These are phyloP conservation scores for Setophaga kirtlandii DNA, from an alignment of 2,113 vertebrate genomes.

Conservation along the genomic window DNA sequence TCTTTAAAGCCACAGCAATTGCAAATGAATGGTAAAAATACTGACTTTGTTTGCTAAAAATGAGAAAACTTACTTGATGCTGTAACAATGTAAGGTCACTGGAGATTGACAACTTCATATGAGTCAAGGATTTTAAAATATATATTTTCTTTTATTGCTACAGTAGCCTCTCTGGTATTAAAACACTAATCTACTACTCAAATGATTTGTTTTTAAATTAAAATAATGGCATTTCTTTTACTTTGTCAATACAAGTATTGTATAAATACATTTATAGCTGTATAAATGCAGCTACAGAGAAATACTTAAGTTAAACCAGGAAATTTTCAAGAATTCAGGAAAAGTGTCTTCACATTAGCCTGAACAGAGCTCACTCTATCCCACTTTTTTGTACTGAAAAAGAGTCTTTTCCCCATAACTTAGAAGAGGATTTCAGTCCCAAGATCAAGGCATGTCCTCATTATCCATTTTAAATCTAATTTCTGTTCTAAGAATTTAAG, in stretches of 20 bases:
- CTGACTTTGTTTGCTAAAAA: neutral
- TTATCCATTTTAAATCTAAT: neutral
- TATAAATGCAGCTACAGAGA: neutral
- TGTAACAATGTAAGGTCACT: neutral
- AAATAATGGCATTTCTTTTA: neutral
- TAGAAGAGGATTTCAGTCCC: too few relatives aligned
- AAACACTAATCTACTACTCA: neutral
- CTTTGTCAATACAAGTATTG: neutral
- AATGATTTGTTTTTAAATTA: neutral
- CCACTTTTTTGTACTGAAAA: too few relatives aligned
- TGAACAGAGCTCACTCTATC: neutral
- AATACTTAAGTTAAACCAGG: neutral
- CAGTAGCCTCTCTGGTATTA: neutral
- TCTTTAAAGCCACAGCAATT: neutral
- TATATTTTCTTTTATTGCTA: neutral
- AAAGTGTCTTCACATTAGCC: neutral
- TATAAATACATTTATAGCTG: too few relatives aligned
- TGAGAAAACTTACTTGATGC: neutral
- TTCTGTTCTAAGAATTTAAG: neutral
- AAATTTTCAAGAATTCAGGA: neutral
- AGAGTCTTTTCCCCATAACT: too few relatives aligned
- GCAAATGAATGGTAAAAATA: neutral
- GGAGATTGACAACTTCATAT: neutral
- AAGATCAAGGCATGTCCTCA: too few relatives aligned
- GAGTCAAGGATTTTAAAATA: rapidly evolving